Percentiles rank a stretch among this genome's conserved stretches.
Evolutionary conservation across 2,888 invertebrate species (phyloP).

Genomic region (Meiosimyza decipiens): DNA sequence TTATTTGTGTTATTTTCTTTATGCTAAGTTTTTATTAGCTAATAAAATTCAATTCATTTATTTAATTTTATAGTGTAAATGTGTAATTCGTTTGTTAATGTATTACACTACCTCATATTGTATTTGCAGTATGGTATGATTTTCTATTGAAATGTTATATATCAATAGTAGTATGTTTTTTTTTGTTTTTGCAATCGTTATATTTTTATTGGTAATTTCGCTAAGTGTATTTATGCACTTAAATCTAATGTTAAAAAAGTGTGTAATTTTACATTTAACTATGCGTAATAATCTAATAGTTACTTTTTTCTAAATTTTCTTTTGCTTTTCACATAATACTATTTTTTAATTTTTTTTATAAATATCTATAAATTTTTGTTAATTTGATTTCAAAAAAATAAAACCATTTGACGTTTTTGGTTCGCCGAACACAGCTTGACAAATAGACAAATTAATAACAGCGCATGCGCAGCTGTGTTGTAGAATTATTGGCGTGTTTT

Average conservation of each 20-base stretch:
- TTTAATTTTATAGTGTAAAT: constrained; percentile 11
- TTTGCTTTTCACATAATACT: constrained; percentile 32
- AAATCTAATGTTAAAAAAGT: constrained; percentile 23
- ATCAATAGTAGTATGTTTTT: neutral
- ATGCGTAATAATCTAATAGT: constrained; percentile 28
- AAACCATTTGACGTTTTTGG: neutral
- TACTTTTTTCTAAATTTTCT: neutral
- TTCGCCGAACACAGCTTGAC: too few species aligned
- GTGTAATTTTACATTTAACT: constrained; percentile 36
- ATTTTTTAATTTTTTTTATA: neutral
- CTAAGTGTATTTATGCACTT: constrained; percentile 18
- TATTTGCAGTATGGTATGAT: constrained; percentile 8
- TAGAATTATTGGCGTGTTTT: neutral
- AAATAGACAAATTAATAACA: too few species aligned
- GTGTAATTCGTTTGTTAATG: constrained; percentile 23
- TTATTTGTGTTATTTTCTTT: constrained; percentile 34
- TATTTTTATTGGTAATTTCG: constrained; percentile 1
- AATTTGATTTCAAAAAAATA: constrained; percentile 21
- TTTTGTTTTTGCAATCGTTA: neutral
- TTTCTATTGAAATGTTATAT: neutral
- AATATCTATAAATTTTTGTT: constrained; percentile 9
- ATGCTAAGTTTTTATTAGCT: constrained; percentile 26
- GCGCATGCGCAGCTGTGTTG: too few species aligned
- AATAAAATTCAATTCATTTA: constrained; percentile 19
- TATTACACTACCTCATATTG: neutral